phyloP scores from a whole-genome alignment of 2,888 invertebrate genomes.

The Pinctada fucata region DNA sequence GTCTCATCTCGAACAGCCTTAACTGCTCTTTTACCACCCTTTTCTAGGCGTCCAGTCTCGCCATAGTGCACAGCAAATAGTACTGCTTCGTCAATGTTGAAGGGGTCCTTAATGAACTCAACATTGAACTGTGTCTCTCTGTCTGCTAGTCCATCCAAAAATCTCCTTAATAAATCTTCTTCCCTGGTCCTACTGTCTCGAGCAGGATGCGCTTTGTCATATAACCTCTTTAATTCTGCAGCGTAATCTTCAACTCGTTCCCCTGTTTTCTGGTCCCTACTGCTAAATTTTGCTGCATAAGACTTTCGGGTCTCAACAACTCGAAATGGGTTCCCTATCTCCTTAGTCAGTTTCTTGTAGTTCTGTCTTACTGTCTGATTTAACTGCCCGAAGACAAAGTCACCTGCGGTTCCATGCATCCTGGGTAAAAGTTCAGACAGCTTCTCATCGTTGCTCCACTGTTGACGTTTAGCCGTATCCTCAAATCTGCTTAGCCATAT shows the following conservation, averaged over 20 bases:
- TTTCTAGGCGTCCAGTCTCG: constrained; percentile 14
- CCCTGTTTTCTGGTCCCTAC: constrained; percentile 27
- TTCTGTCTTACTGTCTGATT: not conserved
- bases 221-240: constrained; percentile 39
- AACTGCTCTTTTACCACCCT: not conserved
- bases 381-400: constrained; percentile 38
- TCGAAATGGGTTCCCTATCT: constrained; percentile 26
- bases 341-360: constrained; percentile 11
- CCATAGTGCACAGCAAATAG: constrained; percentile 25
- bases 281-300: constrained; percentile 36
- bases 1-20: not conserved
- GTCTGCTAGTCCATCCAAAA: constrained; percentile 41
- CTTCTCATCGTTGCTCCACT: constrained; percentile 22
- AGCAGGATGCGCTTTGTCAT: constrained; percentile 36
- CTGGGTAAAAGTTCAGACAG: constrained; percentile 34
- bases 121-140: constrained; percentile 4
- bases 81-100: constrained; percentile 5
- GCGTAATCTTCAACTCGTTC: constrained; percentile 44
- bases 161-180: constrained; percentile 40
- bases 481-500: constrained; percentile 26
- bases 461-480: constrained; percentile 9
- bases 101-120: constrained; percentile 3
- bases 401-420: constrained; percentile 36
- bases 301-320: constrained; percentile 39
- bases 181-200: constrained; percentile 29